phyloP scores from a whole-genome alignment of 2,888 invertebrate species.

The Parnassius glacialis region DNA sequence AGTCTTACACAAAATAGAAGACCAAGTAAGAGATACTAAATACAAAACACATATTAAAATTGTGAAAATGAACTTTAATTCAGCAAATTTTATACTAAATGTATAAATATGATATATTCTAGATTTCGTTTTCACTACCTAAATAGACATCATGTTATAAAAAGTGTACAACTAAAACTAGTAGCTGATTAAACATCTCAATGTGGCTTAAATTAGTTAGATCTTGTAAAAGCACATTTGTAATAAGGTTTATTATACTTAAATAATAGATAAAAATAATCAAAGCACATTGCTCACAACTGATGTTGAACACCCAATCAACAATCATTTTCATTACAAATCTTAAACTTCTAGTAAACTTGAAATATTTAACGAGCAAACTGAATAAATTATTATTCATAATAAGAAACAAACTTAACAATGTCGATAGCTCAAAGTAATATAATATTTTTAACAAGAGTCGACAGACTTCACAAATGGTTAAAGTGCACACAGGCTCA shows the following conservation, averaged over 20 bases:
- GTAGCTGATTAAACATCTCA: constrained; percentile 80
- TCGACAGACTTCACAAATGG: constrained; percentile 64
- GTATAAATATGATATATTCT: constrained; percentile 81
- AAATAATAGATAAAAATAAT: constrained; percentile 79
- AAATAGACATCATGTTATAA: constrained; percentile 81
- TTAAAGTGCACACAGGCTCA: constrained; percentile 56
- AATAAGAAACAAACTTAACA: constrained; percentile 80
- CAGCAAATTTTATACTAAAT: constrained; percentile 81
- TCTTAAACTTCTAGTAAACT: constrained; percentile 80
- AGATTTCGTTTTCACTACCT: constrained; percentile 80
- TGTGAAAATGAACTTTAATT: constrained; percentile 81
- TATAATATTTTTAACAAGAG: constrained; percentile 77
- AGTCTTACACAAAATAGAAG: neutral
- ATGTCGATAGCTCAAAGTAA: constrained; percentile 80
- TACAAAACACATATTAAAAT: constrained; percentile 67
- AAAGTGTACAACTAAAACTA: constrained; percentile 81
- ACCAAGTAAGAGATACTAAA: constrained; percentile 28
- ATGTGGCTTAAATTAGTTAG: constrained; percentile 79
- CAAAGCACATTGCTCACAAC: constrained; percentile 76
- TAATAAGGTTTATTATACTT: constrained; percentile 76
- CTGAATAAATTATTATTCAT: constrained; percentile 81
- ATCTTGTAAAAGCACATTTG: constrained; percentile 80
- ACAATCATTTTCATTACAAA: constrained; percentile 73
- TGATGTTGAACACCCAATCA: constrained; percentile 72
- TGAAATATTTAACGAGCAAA: constrained; percentile 81